Evolutionary conservation across 2,113 vertebrate genomes (phyloP), one percentile per base, ranked within the genome.

Genomic region (Hemiscyllium ocellatum): DNA sequence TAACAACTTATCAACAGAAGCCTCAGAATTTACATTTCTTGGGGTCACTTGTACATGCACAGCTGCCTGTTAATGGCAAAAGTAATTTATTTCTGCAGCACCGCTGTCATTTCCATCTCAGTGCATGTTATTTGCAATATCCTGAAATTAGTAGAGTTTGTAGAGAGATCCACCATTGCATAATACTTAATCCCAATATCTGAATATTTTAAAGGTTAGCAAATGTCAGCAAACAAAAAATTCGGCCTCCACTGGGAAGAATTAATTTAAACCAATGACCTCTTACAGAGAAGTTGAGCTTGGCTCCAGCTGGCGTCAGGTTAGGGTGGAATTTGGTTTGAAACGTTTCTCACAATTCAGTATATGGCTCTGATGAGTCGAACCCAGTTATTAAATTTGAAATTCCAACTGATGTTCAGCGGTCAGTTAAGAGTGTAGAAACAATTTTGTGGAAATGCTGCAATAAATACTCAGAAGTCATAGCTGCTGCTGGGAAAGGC

Each of bases 141-240:
- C 29, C 61, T 90, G 26, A 90, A 90, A 61, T 56, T 90, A 90
- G 87, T 26, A 90, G 2, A 61, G 50, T 61, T 90, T 61, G 50
- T 26, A 61, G 87, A 15, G n/a, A 37, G 29, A 29, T 13, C 52
- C 29, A 56, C 12, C 78, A 83, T 15, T 17, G 78, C n/a, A 19
- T 42, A 2, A 37, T 42, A 83, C 78, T 83, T 83, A 83, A 83
- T n/a, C 78, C 78, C 33, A 90, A 90, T 56, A 90, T 61, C 87
- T 90, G 26, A 90, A 61, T 29, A n/a, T 33, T 56, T 90, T 61
- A 90, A 90, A 56, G 87, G 87, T 90, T 33, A 90, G 87, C 87
- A 90, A 90, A 33, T 61, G 86, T 26, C 52, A 61, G 24, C 87
- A 90, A 29, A 90, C 26, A 61, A 56, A 61, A 90, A 56, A 29